Conservation (phyloP, 2,797 vertebrate species). For the Chromobotia macracanthus region DNA sequence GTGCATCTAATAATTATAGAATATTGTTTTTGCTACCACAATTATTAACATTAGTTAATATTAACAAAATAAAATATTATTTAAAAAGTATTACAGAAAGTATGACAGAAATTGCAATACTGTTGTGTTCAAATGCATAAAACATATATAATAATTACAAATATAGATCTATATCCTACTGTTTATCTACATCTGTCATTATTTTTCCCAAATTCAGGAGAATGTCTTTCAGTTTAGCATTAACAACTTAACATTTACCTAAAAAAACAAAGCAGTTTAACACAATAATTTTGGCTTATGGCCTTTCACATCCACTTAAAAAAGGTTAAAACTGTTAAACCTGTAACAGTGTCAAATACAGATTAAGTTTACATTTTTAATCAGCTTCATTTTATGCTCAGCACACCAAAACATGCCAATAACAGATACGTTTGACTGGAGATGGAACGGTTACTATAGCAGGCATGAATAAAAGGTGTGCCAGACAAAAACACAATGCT, state of each 20-base stretch:
- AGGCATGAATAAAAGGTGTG: conserved; percentile 40
- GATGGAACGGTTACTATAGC: not conserved
- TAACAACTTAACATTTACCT: too few species aligned
- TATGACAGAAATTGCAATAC: not conserved
- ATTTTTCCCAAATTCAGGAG: too few species aligned
- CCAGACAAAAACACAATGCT: conserved; percentile 40
- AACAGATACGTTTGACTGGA: not conserved
- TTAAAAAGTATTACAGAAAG: too few species aligned
- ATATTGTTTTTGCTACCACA: not conserved
- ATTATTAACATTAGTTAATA: not conserved
- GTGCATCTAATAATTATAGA: too few species aligned
- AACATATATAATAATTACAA: not conserved
- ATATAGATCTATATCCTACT: too few species aligned
- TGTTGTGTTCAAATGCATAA: not conserved
- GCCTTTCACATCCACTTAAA: not conserved
- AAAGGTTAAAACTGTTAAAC: not conserved
- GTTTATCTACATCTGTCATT: too few species aligned
- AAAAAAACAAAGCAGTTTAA: not conserved
- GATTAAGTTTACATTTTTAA: not conserved
- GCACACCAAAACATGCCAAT: not conserved
- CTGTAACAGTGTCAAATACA: too few species aligned
- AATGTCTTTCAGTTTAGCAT: too few species aligned
- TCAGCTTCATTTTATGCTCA: not conserved
- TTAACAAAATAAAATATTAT: too few species aligned
- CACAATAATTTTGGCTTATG: not conserved